Conservation (phyloP, 2,888 invertebrate species). For the Oeneis ivallda region DNA sequence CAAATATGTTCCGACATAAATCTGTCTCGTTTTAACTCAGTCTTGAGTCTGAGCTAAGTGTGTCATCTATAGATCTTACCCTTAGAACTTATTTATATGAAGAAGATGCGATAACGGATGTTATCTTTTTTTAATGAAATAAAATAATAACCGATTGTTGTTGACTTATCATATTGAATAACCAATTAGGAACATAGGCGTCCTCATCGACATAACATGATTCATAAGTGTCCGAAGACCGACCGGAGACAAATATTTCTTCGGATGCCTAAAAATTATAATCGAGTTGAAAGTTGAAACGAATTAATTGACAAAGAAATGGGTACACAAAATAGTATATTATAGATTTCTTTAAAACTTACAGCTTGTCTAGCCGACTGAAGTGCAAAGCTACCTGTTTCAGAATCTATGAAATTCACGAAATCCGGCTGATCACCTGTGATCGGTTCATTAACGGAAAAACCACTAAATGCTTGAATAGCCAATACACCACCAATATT, state of each 20-base stretch:
- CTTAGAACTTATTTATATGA: too few relatives aligned
- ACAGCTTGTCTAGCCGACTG: slow-evolving; percentile 60
- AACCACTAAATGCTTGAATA: slow-evolving; percentile 67
- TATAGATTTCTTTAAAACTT: slow-evolving; percentile 36
- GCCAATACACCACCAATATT: slow-evolving; percentile 53
- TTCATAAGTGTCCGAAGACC: slow-evolving; percentile 64
- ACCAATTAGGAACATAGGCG: slow-evolving; percentile 66
- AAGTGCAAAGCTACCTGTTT: slow-evolving; percentile 59
- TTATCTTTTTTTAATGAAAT: background rate
- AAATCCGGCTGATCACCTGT: slow-evolving; percentile 61
- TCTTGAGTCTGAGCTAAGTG: too few relatives aligned
- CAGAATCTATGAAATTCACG: slow-evolving; percentile 63
- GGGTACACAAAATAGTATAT: background rate
- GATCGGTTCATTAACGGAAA: slow-evolving; percentile 58
- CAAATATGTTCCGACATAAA: too few relatives aligned
- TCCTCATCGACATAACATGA: slow-evolving; percentile 67
- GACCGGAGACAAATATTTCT: slow-evolving; percentile 64
- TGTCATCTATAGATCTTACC: too few relatives aligned
- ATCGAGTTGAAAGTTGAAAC: background rate
- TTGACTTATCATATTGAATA: slow-evolving; percentile 65
- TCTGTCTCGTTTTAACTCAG: too few relatives aligned
- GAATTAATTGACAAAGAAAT: background rate
- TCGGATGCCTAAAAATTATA: slow-evolving; percentile 61
- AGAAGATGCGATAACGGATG: background rate
- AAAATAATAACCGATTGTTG: slow-evolving; percentile 57